Conservation (phyloP, 2,888 invertebrate genomes). For the Drosophila niveifrons region DNA sequence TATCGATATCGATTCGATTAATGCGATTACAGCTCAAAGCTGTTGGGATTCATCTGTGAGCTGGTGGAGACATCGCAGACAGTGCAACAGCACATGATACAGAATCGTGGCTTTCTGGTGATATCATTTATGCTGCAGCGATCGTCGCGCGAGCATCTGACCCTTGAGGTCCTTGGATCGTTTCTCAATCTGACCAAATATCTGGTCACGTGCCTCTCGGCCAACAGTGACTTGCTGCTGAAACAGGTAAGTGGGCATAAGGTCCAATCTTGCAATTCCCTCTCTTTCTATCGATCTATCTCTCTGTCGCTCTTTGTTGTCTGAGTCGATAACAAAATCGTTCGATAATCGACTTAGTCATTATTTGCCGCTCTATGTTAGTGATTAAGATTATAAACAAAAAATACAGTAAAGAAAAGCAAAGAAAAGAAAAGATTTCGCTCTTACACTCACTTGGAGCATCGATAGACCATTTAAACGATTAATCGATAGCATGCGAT, state of each 20-base stretch:
- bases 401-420: background rate
- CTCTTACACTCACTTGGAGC: constrained; percentile 39
- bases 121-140: constrained; percentile 98
- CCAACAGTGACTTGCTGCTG: constrained; percentile 95
- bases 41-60: constrained; percentile 98
- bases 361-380: constrained; percentile 46
- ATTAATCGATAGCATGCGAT: constrained; percentile 61
- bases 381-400: constrained; percentile 10
- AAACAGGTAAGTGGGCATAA: constrained; percentile 90
- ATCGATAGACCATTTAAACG: constrained; percentile 44
- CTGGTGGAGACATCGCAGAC: constrained; percentile 98
- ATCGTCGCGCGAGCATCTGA: constrained; percentile 96
- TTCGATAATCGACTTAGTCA: constrained; percentile 14
- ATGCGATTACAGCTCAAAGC: constrained; percentile 90
- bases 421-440: constrained; percentile 7
- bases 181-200: constrained; percentile 96
- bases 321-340: background rate
- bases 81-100: constrained; percentile 99
- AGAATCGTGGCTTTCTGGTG: constrained; percentile 98
- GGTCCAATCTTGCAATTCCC: constrained; percentile 20
- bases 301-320: background rate
- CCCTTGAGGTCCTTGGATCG: constrained; percentile 96
- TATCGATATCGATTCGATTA: background rate
- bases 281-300: background rate
- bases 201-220: constrained; percentile 96